These are phyloP conservation scores for Pyrgilauda ruficollis DNA, from an alignment of 2,113 vertebrate genomes.

Conservation along the genomic window DNA sequence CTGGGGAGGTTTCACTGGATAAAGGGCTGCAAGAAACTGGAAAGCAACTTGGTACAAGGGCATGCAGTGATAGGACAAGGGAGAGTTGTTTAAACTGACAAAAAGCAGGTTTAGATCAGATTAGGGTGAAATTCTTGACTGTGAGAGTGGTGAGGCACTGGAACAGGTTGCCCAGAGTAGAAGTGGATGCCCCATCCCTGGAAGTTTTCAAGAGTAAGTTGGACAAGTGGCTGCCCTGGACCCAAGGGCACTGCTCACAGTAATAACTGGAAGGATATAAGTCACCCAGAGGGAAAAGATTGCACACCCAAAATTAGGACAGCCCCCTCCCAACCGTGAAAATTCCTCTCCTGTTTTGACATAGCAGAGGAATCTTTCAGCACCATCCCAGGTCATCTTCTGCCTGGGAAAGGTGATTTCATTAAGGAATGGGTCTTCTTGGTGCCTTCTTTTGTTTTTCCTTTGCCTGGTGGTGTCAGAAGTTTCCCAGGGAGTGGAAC, in stretches of 20 bases:
- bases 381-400: background rate
- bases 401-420: background rate
- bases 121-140: background rate
- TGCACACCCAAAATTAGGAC: background rate
- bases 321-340: rapidly evolving
- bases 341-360: background rate
- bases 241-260: rapidly evolving
- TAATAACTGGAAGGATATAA: background rate
- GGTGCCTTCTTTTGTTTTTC: background rate
- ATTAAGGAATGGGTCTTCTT: background rate
- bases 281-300: background rate
- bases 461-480: background rate
- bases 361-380: background rate
- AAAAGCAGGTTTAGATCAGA: background rate
- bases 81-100: background rate
- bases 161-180: background rate
- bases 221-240: background rate
- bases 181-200: background rate
- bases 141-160: background rate
- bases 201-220: background rate
- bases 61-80: background rate
- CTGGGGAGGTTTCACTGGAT: background rate
- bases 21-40: background rate
- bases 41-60: background rate
- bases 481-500: background rate